These are phyloP conservation scores for Drosophila lacicola DNA, from an alignment of 2,888 invertebrate species.

Conservation along the genomic window DNA sequence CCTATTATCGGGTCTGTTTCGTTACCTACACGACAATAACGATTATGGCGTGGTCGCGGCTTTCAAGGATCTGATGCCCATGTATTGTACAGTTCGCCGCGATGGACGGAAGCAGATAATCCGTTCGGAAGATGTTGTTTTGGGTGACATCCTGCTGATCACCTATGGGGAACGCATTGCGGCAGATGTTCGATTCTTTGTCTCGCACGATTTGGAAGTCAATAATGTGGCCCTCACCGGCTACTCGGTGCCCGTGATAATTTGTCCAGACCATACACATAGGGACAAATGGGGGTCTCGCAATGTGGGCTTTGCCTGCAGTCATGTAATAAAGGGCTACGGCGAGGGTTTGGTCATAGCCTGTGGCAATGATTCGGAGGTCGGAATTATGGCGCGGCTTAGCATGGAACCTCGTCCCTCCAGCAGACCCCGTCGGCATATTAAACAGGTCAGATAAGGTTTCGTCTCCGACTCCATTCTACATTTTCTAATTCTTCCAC, in stretches of 20 bases:
- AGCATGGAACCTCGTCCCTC: conserved; percentile 31
- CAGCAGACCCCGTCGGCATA: conserved; percentile 21
- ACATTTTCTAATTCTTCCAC: too few species aligned
- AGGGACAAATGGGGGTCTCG: conserved; percentile 41
- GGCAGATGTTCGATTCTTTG: conserved; percentile 59
- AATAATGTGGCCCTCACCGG: conserved; percentile 64
- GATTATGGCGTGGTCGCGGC: conserved; percentile 29
- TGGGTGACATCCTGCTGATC: conserved; percentile 55
- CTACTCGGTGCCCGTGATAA: conserved; percentile 30
- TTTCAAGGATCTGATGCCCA: conserved; percentile 48
- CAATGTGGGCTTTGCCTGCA: conserved; percentile 65
- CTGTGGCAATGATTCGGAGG: conserved; percentile 56
- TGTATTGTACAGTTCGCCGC: conserved; percentile 62
- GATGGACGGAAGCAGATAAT: conserved; percentile 44
- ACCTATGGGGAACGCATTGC: conserved; percentile 55
- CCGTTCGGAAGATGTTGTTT: conserved; percentile 42
- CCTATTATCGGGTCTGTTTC: conserved; percentile 22
- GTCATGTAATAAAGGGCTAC: conserved; percentile 49
- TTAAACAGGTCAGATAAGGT: conserved; percentile 36
- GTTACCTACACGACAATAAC: conserved; percentile 37
- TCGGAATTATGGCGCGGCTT: conserved; percentile 39
- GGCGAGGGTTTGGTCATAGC: conserved; percentile 62
- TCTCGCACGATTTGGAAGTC: conserved; percentile 32
- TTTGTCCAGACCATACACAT: conserved; percentile 28
- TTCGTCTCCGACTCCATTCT: too few species aligned